phyloP scores from a whole-genome alignment of 1,140 invertebrate genomes.

The Drosophila ficusphila region DNA sequence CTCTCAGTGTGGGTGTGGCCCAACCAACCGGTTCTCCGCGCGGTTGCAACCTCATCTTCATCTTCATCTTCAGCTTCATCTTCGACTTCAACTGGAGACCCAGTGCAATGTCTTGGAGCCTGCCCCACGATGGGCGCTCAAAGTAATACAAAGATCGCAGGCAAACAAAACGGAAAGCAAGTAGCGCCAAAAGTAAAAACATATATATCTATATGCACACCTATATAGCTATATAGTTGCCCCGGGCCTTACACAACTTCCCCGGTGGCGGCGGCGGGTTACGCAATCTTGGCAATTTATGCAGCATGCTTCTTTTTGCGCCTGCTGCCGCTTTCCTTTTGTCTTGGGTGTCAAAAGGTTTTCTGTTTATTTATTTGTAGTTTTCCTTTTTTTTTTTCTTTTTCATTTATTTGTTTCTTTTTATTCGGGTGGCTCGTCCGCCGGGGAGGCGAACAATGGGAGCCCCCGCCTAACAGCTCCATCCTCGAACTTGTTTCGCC shows the following conservation, averaged over 20 bases:
- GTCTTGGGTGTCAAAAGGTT: constrained; percentile 72
- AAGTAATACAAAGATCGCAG: background rate
- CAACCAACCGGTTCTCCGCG: constrained; percentile 21
- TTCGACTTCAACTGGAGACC: constrained; percentile 11
- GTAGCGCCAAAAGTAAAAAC: constrained; percentile 28
- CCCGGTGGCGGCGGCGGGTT: constrained; percentile 38
- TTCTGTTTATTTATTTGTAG: constrained; percentile 33
- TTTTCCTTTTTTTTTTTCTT: constrained; percentile 16
- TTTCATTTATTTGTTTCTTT: constrained; percentile 19
- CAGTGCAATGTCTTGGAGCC: constrained; percentile 50
- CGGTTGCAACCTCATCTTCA: constrained; percentile 27
- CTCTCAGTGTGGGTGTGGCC: constrained; percentile 26
- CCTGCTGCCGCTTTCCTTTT: constrained; percentile 59
- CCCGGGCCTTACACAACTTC: constrained; percentile 74
- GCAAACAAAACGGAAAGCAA: constrained; percentile 26
- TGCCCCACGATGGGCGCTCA: constrained; percentile 53
- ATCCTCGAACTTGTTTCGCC: constrained; percentile 72
- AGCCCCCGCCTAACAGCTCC: constrained; percentile 30
- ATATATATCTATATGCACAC: background rate
- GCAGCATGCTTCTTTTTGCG: constrained; percentile 60
- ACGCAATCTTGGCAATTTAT: constrained; percentile 76
- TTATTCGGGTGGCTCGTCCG: no score
- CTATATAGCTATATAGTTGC: constrained; percentile 34
- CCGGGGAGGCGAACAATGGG: constrained; percentile 61
- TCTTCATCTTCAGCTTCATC: constrained; percentile 34